Conservation (phyloP, 2,888 invertebrate genomes). For the Folsomia manolachei region DNA sequence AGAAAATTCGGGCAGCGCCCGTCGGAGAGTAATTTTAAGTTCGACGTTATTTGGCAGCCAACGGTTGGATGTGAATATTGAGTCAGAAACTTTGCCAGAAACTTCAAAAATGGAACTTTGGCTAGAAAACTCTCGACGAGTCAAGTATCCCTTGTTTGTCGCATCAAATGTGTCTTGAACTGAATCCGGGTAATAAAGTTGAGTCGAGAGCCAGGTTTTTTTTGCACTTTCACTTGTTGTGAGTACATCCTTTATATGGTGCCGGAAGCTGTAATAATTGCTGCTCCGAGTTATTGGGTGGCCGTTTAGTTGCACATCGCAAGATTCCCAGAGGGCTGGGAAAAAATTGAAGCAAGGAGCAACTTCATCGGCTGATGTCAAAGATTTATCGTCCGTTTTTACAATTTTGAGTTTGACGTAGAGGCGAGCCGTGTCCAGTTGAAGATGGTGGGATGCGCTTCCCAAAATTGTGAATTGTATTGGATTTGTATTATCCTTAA, state of each 20-base stretch:
- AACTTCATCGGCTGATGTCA: background rate
- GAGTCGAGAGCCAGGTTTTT: background rate
- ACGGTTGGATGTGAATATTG: background rate
- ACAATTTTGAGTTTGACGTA: background rate
- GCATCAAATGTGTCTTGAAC: background rate
- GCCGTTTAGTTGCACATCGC: background rate
- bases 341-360: constrained; percentile 2
- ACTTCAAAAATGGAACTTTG: background rate
- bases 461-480: background rate
- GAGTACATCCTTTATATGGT: background rate
- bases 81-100: background rate
- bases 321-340: background rate
- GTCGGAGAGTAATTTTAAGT: background rate
- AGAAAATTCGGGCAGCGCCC: background rate
- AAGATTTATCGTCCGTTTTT: background rate
- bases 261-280: background rate
- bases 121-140: background rate
- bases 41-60: background rate
- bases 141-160: background rate
- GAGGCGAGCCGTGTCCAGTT: background rate
- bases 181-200: background rate
- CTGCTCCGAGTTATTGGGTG: background rate
- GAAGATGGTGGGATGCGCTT: background rate
- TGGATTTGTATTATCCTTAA: background rate
- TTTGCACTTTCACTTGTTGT: background rate